Conservation (phyloP, 2,113 vertebrate species). For the Psophia crepitans region DNA sequence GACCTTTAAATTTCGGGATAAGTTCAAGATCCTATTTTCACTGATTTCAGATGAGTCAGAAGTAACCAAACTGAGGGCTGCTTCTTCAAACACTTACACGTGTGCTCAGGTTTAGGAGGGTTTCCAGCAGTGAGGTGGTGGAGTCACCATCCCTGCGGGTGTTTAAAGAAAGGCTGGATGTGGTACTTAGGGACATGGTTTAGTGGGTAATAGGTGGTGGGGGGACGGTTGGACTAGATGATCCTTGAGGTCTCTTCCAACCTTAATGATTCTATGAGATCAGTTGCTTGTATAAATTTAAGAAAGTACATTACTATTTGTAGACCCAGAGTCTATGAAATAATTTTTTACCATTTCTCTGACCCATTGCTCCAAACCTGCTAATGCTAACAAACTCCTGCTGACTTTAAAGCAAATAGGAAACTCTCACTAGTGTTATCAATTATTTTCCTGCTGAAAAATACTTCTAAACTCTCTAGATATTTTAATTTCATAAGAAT, state of each 20-base stretch:
- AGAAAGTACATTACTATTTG: neutral
- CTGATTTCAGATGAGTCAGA: neutral
- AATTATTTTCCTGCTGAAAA: neutral
- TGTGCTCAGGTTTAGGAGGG: neutral
- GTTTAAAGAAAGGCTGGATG: too few species aligned
- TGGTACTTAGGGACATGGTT: too few species aligned
- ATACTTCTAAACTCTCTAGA: neutral
- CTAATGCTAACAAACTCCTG: neutral
- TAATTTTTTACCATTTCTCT: neutral
- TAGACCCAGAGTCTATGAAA: neutral
- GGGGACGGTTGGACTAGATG: too few species aligned
- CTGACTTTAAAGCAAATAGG: neutral
- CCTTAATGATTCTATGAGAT: too few species aligned
- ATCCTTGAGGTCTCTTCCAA: too few species aligned
- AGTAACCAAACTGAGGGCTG: neutral
- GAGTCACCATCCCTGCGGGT: too few species aligned
- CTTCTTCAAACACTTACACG: neutral
- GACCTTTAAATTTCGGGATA: neutral
- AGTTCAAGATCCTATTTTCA: neutral
- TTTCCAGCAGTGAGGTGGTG: too few species aligned
- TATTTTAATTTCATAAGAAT: neutral
- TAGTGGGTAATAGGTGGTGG: too few species aligned
- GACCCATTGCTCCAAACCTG: neutral
- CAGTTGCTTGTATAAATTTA: neutral
- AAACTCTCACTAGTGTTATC: neutral